phyloP scores from a whole-genome alignment of 2,113 vertebrate genomes.

The Trogon melanurus region DNA sequence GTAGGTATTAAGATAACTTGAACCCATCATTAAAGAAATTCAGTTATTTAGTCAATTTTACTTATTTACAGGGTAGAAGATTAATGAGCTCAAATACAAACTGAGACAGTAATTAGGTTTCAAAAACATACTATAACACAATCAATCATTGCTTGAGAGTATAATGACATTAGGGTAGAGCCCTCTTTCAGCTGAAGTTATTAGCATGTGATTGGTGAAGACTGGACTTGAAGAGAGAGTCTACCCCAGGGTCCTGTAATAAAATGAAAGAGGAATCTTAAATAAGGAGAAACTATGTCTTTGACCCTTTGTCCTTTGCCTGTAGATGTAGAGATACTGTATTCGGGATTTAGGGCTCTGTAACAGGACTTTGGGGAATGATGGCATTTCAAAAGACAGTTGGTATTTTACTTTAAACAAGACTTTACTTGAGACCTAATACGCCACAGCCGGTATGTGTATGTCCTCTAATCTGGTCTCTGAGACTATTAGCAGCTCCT shows the following conservation, averaged over 20 bases:
- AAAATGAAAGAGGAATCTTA: slow-evolving; percentile 75
- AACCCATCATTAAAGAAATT: slow-evolving; percentile 95
- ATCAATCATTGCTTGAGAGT: slow-evolving; percentile 93
- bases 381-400: slow-evolving; percentile 70
- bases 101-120: slow-evolving; percentile 96
- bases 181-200: slow-evolving; percentile 85
- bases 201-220: slow-evolving; percentile 82
- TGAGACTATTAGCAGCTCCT: slow-evolving; percentile 47
- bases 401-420: slow-evolving; percentile 72
- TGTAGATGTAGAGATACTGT: slow-evolving; percentile 66
- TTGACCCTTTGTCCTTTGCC: slow-evolving; percentile 76
- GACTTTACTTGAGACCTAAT: slow-evolving; percentile 70
- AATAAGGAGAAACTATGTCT: slow-evolving; percentile 71
- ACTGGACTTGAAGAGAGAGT: slow-evolving; percentile 72
- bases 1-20: slow-evolving; percentile 91
- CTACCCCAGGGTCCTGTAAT: slow-evolving; percentile 74
- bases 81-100: slow-evolving; percentile 93
- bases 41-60: slow-evolving; percentile 98
- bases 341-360: slow-evolving; percentile 64
- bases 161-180: slow-evolving; percentile 84
- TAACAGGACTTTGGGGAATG: slow-evolving; percentile 69
- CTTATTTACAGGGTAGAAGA: slow-evolving; percentile 95
- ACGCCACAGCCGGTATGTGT: slow-evolving; percentile 20
- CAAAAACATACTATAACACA: slow-evolving; percentile 94
- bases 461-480: slow-evolving; percentile 62